Conservation (phyloP, 2,113 vertebrate genomes). For the Tretioscincus oriximinensis region DNA sequence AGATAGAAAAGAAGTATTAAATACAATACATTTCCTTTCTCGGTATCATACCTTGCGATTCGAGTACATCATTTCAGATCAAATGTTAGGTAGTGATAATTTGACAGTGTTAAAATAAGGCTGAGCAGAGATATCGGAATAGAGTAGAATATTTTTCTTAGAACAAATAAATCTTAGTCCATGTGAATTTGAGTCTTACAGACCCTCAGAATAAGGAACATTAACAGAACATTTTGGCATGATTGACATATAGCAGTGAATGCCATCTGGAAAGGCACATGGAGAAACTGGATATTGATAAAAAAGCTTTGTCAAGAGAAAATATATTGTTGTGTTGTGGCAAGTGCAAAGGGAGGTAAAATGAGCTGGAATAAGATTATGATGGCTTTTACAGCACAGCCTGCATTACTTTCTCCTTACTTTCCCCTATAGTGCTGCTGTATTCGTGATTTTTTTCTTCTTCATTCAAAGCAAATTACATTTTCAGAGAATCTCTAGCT, state of each 20-base stretch:
- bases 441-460: neutral
- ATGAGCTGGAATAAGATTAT: rapidly evolving
- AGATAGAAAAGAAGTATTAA: neutral
- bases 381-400: neutral
- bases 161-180: neutral
- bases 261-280: neutral
- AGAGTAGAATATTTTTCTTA: neutral
- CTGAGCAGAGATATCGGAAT: neutral
- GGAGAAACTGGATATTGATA: neutral
- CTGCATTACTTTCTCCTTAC: neutral
- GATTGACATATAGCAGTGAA: no score
- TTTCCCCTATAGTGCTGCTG: neutral
- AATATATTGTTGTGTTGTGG: neutral
- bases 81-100: conserved; percentile 16
- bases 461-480: neutral
- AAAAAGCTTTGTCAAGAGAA: neutral
- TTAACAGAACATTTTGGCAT: neutral
- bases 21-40: conserved; percentile 14
- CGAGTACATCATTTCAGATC: conserved; percentile 14
- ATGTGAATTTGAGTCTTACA: neutral
- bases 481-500: neutral
- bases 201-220: neutral
- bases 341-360: neutral
- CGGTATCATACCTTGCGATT: conserved; percentile 21
- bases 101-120: neutral